Percentiles rank a stretch among this genome's conserved stretches.
These are phyloP conservation scores for Anthopleura sola DNA, from an alignment of 64 coral and sea anemone genomes.

Conservation along the genomic window DNA sequence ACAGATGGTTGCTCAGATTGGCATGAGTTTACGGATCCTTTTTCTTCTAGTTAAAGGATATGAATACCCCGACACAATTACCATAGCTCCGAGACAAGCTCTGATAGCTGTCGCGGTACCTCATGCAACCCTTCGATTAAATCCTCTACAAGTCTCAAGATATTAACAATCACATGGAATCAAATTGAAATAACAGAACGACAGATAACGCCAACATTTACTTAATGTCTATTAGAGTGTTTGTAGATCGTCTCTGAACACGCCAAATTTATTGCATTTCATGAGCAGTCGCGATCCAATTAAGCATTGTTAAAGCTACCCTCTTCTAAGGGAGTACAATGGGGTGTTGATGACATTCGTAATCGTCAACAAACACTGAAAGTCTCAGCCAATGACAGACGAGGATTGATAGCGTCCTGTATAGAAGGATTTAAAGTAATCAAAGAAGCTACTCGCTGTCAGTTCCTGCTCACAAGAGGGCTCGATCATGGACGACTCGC, in stretches of 20 bases:
- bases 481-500: not conserved
- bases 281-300: conserved; percentile 31
- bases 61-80: not conserved
- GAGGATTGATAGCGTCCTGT: conserved; percentile 18
- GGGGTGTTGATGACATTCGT: conserved; percentile 22
- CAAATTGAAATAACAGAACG: conserved; percentile 6
- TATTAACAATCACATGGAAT: not conserved
- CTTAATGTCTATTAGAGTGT: not conserved
- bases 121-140: not conserved
- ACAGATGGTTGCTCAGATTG: not conserved
- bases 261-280: not conserved
- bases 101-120: not conserved
- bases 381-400: conserved; percentile 21
- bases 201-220: conserved; percentile 25
- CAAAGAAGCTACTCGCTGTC: not conserved
- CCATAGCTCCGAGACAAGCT: not conserved
- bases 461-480: not conserved
- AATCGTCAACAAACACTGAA: not conserved
- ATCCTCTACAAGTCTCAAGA: not conserved
- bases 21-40: not conserved
- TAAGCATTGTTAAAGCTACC: conserved; percentile 35
- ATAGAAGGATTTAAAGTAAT: conserved; percentile 13
- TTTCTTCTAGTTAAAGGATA: not conserved
- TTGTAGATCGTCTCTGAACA: not conserved
- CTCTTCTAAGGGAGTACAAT: conserved; percentile 10